These are phyloP conservation scores for Cephalopachus bancanus DNA, from an alignment of 2,797 vertebrate genomes.

Conservation along the genomic window DNA sequence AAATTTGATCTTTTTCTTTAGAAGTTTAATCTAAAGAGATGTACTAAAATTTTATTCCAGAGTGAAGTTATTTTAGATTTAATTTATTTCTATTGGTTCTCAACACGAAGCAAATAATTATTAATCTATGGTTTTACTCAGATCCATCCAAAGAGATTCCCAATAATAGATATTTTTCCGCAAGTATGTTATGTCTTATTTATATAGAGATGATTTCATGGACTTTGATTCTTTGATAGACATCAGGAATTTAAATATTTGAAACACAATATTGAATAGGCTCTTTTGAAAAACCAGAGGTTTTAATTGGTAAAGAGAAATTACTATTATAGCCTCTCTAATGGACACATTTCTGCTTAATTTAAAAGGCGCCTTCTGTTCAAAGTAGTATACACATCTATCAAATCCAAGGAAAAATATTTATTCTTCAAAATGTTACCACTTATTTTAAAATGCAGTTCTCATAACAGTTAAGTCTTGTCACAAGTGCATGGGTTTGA, in stretches of 20 bases:
- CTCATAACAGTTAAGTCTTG: constrained; percentile 73
- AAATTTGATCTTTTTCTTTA: constrained; percentile 6
- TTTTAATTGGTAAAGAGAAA: constrained; percentile 72
- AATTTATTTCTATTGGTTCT: constrained; percentile 21
- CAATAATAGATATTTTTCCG: background rate
- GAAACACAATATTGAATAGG: constrained; percentile 56
- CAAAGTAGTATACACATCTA: constrained; percentile 58
- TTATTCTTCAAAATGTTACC: constrained; percentile 56
- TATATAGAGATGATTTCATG: constrained; percentile 48
- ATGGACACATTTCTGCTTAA: constrained; percentile 69
- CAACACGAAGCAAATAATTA: constrained; percentile 30
- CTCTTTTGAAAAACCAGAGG: constrained; percentile 56
- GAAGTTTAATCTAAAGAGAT: constrained; percentile 2
- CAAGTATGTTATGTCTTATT: constrained; percentile 14
- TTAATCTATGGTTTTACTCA: constrained; percentile 43
- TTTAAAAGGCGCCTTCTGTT: constrained; percentile 78
- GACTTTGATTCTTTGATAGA: constrained; percentile 57
- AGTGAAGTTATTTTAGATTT: background rate
- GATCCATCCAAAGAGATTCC: background rate
- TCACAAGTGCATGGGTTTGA: constrained; percentile 55
- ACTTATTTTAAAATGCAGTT: constrained; percentile 60
- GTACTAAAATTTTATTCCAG: constrained; percentile 48
- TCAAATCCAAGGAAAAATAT: constrained; percentile 57
- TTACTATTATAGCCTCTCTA: constrained; percentile 61
- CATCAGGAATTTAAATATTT: constrained; percentile 62